These are phyloP conservation scores for Tangara arthus DNA, from an alignment of 2,797 vertebrate genomes.

Conservation along the genomic window DNA sequence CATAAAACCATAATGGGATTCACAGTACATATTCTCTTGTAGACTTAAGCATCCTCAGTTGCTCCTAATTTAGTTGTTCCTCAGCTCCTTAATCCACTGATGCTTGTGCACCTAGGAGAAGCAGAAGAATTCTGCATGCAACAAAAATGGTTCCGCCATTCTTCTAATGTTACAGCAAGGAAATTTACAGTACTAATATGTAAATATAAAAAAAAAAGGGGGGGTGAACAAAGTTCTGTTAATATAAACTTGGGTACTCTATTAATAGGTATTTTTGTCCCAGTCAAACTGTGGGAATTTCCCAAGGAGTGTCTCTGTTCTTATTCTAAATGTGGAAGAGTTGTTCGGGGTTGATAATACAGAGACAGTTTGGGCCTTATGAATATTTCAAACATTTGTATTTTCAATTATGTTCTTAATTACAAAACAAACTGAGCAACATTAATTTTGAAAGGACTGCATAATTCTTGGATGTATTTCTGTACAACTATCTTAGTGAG, in stretches of 20 bases:
- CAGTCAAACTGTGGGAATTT: not conserved
- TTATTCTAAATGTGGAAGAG: not conserved
- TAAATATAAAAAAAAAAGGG: not conserved
- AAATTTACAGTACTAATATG: not conserved
- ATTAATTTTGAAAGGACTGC: constrained; percentile 28
- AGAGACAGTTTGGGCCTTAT: not conserved
- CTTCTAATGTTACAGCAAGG: not conserved
- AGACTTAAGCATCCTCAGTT: not conserved
- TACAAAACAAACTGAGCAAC: constrained; percentile 2
- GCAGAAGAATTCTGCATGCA: not conserved
- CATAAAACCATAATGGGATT: not conserved
- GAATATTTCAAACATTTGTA: constrained; percentile 34
- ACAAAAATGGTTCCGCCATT: not conserved
- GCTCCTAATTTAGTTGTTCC: not conserved
- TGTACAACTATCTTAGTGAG: not conserved
- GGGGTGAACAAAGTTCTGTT: not conserved
- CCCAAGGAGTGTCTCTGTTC: not conserved
- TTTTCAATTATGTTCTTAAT: constrained; percentile 42
- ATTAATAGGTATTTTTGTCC: not conserved
- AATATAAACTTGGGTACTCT: not conserved
- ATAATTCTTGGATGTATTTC: constrained; percentile 6
- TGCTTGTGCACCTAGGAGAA: not conserved
- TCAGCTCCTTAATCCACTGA: not conserved
- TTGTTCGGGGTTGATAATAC: not conserved
- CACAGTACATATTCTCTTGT: not conserved